Evolutionary conservation across 2,888 invertebrate species (phyloP).

Genomic region (Heteromyza rotundicornis): DNA sequence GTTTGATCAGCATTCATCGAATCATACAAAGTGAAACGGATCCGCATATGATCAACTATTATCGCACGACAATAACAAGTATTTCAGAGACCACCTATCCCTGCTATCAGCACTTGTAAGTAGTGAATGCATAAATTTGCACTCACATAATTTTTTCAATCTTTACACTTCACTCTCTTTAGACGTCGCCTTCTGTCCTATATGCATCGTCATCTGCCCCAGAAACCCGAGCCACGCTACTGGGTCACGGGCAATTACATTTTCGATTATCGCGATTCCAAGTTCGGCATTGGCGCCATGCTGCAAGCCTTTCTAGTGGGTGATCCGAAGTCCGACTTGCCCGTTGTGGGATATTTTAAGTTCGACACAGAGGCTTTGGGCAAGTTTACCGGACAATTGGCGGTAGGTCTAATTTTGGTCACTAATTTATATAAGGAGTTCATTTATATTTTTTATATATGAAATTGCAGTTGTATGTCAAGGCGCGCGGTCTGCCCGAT

Average conservation of each 20-base stretch:
- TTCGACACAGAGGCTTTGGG: constrained; percentile 67
- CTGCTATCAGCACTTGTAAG: constrained; percentile 73
- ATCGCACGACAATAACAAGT: constrained; percentile 74
- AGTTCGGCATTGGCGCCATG: constrained; percentile 68
- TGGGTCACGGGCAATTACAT: constrained; percentile 78
- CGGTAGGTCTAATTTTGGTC: constrained; percentile 48
- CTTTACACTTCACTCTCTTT: neutral
- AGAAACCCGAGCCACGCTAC: constrained; percentile 66
- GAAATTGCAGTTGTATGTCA: constrained; percentile 68
- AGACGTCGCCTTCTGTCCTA: constrained; percentile 72
- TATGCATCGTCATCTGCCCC: constrained; percentile 69
- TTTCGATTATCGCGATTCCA: constrained; percentile 72
- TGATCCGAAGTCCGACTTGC: constrained; percentile 70
- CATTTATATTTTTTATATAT: neutral
- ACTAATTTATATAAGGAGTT: neutral
- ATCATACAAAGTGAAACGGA: constrained; percentile 70
- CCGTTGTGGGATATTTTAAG: constrained; percentile 68
- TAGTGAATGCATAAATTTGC: constrained; percentile 31
- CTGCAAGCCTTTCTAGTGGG: constrained; percentile 70
- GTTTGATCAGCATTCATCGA: constrained; percentile 73
- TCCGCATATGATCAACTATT: constrained; percentile 73
- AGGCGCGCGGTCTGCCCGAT: constrained; percentile 63
- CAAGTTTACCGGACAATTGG: constrained; percentile 67
- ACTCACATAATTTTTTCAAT: neutral
- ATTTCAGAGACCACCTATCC: constrained; percentile 72